Evolutionary conservation across 2,888 invertebrate species (phyloP), one percentile per base, ranked within the genome.

Genomic region (Eledona agricola): DNA sequence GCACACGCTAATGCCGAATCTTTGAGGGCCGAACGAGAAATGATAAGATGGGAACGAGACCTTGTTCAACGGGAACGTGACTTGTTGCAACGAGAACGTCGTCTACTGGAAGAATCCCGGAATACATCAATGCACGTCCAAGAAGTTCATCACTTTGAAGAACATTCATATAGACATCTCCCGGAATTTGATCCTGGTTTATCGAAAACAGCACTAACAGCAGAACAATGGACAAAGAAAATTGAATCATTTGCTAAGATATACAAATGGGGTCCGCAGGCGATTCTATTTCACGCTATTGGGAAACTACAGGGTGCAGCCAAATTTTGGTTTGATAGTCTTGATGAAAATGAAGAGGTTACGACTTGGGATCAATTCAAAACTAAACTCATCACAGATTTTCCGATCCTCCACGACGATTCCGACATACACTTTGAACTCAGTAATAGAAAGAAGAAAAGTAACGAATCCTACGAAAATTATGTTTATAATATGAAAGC

Each of bases 231-330:
- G 59, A 46, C 55, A 4, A 20, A 55, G 2, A 62, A 57, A 11
- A 15, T 60, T 9, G 60, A 60, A 12, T 32, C 47, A 29, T 35
- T 49, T 7, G 50, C 57, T 19, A 55, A 29, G 4, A 57, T 62
- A 43, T 51, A 59, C 43, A 55, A 50, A 2, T 62, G 62, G 59
- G 59, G 58, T 35, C 52, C 57, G 11, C 26, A 49, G 1, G 53
- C 56, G 1, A 10, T 55, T 2, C 45, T 62, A 7, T 62, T 58
- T 23, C 57, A 59, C 16, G 55, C 57, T 6, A 62, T 53, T 1
- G 25, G 51, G 6, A 62, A 60, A 19, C 34, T 62, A 7, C 34
- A 26, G 5, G 58, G 59, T 1, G 59, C 60, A 37, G 59, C 60
- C 3, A 57, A 51, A 17, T 51, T 34, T 6, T 59, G 60, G 59